phyloP scores from a whole-genome alignment of 1,140 invertebrate species.

The Delia radicum region DNA sequence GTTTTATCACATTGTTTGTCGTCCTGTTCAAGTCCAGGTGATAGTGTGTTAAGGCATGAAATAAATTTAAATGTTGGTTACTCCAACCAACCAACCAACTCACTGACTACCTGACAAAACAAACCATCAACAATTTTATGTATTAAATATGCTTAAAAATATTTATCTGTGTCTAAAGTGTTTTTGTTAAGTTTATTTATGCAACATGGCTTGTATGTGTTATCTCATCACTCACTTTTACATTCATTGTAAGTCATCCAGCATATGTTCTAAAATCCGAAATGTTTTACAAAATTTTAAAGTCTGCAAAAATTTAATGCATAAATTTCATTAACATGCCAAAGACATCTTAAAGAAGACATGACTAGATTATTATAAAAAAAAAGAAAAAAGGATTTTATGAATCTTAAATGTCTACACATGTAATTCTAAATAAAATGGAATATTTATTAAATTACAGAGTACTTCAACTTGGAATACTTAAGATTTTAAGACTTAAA shows the following conservation, averaged over 20 bases:
- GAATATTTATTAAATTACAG: too few species aligned
- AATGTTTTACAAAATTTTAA: not conserved
- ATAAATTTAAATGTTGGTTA: not conserved
- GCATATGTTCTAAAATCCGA: not conserved
- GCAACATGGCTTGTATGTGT: not conserved
- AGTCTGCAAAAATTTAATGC: constrained; percentile 7
- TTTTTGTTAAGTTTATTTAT: not conserved
- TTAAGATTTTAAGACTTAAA: too few species aligned
- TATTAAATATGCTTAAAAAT: not conserved
- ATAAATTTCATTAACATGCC: constrained; percentile 6
- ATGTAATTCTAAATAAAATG: too few species aligned
- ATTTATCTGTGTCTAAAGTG: not conserved
- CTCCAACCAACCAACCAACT: not conserved
- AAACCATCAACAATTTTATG: not conserved
- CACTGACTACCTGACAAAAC: not conserved
- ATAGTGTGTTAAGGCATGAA: constrained; percentile 19
- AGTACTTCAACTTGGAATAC: too few species aligned
- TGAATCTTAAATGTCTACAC: not conserved
- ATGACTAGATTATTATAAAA: not conserved
- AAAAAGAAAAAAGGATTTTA: not conserved
- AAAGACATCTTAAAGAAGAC: not conserved
- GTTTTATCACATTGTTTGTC: not conserved
- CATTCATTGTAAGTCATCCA: not conserved
- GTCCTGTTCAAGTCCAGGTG: not conserved
- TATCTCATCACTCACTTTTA: not conserved